Base-by-base conservation (phyloP, 2,113 vertebrate genomes). In the Tinamus guttatus region DNA sequence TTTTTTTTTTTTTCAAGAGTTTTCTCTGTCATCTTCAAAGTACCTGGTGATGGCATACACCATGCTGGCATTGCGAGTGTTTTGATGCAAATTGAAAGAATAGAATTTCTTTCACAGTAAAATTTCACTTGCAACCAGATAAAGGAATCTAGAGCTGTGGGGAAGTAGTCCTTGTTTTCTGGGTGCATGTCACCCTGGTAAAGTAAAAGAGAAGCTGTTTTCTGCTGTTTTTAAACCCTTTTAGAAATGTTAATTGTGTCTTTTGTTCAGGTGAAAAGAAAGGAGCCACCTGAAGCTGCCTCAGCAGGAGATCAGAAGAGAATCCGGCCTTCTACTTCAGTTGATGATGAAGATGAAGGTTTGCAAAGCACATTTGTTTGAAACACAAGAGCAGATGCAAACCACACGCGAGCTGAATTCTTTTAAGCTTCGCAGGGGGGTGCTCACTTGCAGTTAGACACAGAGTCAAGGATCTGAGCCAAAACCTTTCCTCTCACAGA, bases 271-370 rank as follows among this genome's bases (percentile, higher is more conserved):
- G 99, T 99, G 91, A 99, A 99, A 94, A 98, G 99, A 97, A 99
- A 99, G 97, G 99, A 99, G 77, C 99, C 99, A 4, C 99, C 99
- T 2, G 99, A 99, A 91, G 91, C 98, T 4, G 97, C 98, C 51
- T 96, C 98, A 2, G 96, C 98, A 0, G 98, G 98, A 27, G 99
- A 99, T 96, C 99, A 98, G 97, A 99, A 99, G 96, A 98, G 99
- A 86, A 98, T 99, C 28, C 98, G 99, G 56, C 99, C 99, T 20
- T 99, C 99, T 3, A 98, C 99, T 22, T 99, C 99, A 1, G 98
- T 98, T 7, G 99, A 99, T 19, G 99, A 99, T 89, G 99, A 99
- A 94, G 99, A 99, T 74, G 99, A 99, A 99, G 99, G 99, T 99
- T 69, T 40, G 97, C 22, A 63, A 49, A 87, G 64, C 73, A 40